Evolutionary conservation across 2,797 vertebrate species (phyloP), one percentile per base, ranked within the genome.

Genomic region (Aphelocoma californica): DNA sequence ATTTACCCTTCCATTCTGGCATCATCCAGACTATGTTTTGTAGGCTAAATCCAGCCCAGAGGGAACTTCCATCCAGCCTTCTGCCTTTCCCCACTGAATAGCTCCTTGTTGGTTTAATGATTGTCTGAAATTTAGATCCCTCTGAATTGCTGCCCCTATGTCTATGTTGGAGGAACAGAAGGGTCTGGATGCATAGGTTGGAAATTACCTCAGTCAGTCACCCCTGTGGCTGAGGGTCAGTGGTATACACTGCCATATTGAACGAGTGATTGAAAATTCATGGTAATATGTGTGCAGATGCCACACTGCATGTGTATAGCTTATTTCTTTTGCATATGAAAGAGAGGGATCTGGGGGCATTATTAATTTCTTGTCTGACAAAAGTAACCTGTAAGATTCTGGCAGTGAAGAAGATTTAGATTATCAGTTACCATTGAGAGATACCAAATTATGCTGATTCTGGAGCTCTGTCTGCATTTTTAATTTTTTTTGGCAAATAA

Each of bases 101-200:
- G 45, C 40, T 93, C 71, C 56, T 89, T 95, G 67, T 90, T 79
- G 42, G n/a, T 85, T 87, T 88, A 77, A 65, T 90, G 66, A 62
- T 93, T 81, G 64, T 60, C 71, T 87, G 78, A 71, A 57, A 40
- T 14, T 42, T 65, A 51, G n/a, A 38, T 75, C 32, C 13, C 24
- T n/a, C 53, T 51, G 60, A 54, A 17, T 73, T 54, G 32, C 64
- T 73, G 23, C 48, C 31, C 7, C 42, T 24, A 34, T 64, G 53
- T 45, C 73, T 12, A 0, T 54, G 15, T 34, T 4, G 9, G 57
- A 81, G 66, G 36, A 86, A 36, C 36, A 90, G 48, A 80, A 64
- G 32, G 34, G 24, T 26, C 28, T 60, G 62, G 20, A n/a, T 78
- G 25, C 45, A 23, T 7, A 50, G 60, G 21, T 31, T 83, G 70